Evolutionary conservation across 1,140 invertebrate species (phyloP).

Genomic region (Steinernema feltiae): DNA sequence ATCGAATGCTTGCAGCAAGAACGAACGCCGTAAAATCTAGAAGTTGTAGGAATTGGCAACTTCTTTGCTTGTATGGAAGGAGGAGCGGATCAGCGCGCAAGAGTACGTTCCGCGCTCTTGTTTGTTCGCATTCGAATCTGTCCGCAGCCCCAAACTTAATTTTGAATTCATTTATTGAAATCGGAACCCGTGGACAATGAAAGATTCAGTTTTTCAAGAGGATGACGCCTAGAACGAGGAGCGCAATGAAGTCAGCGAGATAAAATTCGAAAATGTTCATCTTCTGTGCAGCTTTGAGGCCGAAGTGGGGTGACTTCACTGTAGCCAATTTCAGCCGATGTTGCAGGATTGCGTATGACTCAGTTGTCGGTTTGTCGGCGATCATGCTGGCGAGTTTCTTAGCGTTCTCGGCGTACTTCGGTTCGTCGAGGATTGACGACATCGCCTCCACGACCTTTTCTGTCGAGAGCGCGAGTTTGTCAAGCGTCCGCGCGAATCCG

Average conservation of each 20-base stretch:
- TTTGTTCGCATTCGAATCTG: too few relatives aligned
- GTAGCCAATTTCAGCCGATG: constrained; percentile 48
- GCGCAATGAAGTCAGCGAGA: not conserved
- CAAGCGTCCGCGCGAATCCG: constrained; percentile 40
- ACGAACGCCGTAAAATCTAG: not conserved
- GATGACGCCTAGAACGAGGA: not conserved
- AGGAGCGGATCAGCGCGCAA: too few relatives aligned
- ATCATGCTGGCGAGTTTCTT: constrained; percentile 48
- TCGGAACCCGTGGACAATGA: not conserved
- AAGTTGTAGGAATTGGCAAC: too few relatives aligned
- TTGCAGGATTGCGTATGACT: constrained; percentile 29
- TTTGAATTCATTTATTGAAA: too few relatives aligned
- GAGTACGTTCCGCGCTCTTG: too few relatives aligned
- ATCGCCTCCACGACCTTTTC: constrained; percentile 42
- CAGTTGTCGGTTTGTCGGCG: constrained; percentile 40
- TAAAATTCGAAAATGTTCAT: constrained; percentile 48
- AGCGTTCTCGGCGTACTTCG: constrained; percentile 48
- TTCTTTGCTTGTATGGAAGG: too few relatives aligned
- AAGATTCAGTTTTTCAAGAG: not conserved
- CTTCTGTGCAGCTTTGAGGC: constrained; percentile 46
- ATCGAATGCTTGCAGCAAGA: too few relatives aligned
- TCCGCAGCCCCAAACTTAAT: too few relatives aligned
- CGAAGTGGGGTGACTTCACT: constrained; percentile 31
- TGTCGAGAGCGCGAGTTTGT: constrained; percentile 41
- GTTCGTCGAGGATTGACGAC: constrained; percentile 37